phyloP scores from a whole-genome alignment of 1,140 invertebrate species.

The Aphaenogaster floridana region DNA sequence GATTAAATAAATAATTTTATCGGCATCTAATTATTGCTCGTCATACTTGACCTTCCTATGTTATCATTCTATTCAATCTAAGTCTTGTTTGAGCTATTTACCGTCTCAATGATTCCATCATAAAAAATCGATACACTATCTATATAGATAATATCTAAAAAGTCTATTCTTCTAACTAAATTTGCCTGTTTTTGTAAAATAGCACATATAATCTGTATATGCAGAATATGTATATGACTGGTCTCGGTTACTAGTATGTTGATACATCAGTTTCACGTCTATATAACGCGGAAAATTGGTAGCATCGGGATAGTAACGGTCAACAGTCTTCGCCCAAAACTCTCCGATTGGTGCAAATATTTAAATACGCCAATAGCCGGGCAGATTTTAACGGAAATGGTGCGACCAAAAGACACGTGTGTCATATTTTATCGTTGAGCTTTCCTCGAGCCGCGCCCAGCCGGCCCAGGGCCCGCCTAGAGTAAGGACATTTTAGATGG shows the following conservation, averaged over 20 bases:
- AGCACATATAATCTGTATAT: background rate
- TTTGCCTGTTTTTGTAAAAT: constrained; percentile 13
- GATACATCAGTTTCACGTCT: background rate
- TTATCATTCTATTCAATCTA: too few species aligned
- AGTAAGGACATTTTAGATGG: constrained; percentile 82
- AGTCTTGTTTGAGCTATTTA: background rate
- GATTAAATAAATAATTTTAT: too few species aligned
- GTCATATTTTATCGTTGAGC: constrained; percentile 40
- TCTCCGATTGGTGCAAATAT: constrained; percentile 4
- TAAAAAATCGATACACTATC: background rate
- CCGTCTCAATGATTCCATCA: too few species aligned
- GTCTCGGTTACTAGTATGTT: background rate
- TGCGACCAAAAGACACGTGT: constrained; percentile 29
- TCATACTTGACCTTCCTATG: too few species aligned
- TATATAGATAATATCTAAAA: background rate
- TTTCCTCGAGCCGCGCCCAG: constrained; percentile 1
- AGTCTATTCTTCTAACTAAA: background rate
- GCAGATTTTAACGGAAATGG: constrained; percentile 13
- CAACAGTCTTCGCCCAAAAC: constrained; percentile 1
- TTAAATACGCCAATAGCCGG: constrained; percentile 42
- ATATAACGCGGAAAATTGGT: constrained; percentile 12
- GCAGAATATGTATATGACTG: background rate
- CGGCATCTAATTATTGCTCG: too few species aligned
- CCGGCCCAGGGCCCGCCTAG: constrained; percentile 23
- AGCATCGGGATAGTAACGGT: constrained; percentile 33